Percentiles rank a stretch among this genome's conserved stretches.
These are phyloP conservation scores for Microtus pennsylvanicus DNA, from an alignment of 2,113 vertebrate species.

Conservation along the genomic window DNA sequence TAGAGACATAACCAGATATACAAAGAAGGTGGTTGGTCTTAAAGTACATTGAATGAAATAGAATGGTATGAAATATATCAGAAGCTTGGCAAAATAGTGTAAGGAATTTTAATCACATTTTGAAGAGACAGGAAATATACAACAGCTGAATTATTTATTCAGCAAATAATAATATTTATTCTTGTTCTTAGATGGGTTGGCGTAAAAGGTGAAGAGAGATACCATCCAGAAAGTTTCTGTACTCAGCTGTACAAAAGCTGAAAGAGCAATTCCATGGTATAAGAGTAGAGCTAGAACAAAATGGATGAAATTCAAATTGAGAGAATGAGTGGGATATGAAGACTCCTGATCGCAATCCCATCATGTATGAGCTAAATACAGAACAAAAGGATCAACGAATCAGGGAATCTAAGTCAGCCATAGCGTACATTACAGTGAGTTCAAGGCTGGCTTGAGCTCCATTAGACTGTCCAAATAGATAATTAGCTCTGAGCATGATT, in stretches of 20 bases:
- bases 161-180: neutral
- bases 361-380: neutral
- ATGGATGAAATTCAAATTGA: neutral
- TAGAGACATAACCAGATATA: neutral
- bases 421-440: no score
- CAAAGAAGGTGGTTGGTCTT: neutral
- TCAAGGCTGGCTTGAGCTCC: neutral
- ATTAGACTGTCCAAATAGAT: neutral
- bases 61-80: neutral
- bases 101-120: neutral
- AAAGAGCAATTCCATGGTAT: neutral
- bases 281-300: neutral
- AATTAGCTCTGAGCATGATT: neutral
- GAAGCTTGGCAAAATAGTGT: neutral
- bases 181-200: neutral
- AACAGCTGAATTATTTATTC: neutral
- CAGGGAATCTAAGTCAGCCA: neutral
- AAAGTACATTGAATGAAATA: neutral
- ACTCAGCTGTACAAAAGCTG: neutral
- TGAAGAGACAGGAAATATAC: neutral
- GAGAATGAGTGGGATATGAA: neutral
- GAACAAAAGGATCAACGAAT: neutral
- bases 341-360: no score
- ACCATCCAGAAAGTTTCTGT: neutral
- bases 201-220: conserved; percentile 33